Evolutionary conservation across 1,140 invertebrate species (phyloP).

Genomic region (Chrysomallon squamiferum): DNA sequence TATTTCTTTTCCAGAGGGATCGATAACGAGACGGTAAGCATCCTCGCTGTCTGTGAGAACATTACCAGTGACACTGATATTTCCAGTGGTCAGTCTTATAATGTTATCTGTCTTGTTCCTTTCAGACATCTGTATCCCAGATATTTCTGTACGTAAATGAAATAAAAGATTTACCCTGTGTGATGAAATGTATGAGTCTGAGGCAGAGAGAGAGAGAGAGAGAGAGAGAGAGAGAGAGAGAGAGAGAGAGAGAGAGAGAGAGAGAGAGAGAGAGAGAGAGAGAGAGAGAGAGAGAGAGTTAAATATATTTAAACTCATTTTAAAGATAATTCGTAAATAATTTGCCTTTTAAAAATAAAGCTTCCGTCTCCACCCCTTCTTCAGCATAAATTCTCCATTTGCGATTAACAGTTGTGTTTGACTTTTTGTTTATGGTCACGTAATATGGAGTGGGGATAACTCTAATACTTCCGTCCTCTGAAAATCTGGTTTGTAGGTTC

Average conservation of each 20-base stretch:
- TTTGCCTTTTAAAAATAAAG: background rate
- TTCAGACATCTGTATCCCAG: too few species aligned
- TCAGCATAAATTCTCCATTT: background rate
- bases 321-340: too few species aligned
- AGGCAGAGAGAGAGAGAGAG: too few species aligned
- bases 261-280: too few species aligned
- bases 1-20: constrained; percentile 10
- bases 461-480: constrained; percentile 2
- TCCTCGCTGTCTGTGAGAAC: constrained; percentile 13
- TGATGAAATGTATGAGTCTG: too few species aligned
- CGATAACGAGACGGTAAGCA: constrained; percentile 22
- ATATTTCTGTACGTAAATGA: too few species aligned
- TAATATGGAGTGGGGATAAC: constrained; percentile 13
- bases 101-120: background rate
- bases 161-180: too few species aligned
- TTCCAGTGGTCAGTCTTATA: background rate
- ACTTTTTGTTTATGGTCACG: background rate
- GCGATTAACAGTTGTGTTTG: background rate
- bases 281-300: too few species aligned
- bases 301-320: too few species aligned
- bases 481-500: constrained; percentile 7
- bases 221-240: too few species aligned
- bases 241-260: too few species aligned
- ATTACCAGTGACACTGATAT: background rate
- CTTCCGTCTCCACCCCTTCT: background rate